Percentiles rank a stretch among this genome's conserved stretches.
Evolutionary conservation across 2,888 invertebrate genomes (phyloP).

Genomic region (Unio delphinus): DNA sequence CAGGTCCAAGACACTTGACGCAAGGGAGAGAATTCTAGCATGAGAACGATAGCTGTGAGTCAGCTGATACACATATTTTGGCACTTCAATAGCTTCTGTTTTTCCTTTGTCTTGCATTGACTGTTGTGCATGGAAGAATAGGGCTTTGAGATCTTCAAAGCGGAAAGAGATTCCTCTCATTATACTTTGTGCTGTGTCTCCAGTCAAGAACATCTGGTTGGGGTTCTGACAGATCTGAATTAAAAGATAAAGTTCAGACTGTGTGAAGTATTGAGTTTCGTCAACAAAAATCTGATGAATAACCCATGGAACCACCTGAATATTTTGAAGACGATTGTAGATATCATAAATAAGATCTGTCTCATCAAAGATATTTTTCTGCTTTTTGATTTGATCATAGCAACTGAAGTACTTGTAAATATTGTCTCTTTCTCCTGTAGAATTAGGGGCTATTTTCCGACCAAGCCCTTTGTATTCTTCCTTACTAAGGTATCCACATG

Average conservation of each 20-base stretch:
- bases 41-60: constrained; percentile 37
- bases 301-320: constrained; percentile 13
- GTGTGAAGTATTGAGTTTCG: constrained; percentile 60
- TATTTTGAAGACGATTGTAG: constrained; percentile 15
- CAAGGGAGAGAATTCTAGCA: constrained; percentile 32
- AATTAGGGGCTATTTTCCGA: constrained; percentile 33
- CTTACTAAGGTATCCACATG: constrained; percentile 15
- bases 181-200: constrained; percentile 65
- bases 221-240: constrained; percentile 47
- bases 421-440: constrained; percentile 22
- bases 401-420: constrained; percentile 16
- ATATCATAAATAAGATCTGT: constrained; percentile 28
- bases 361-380: constrained; percentile 31
- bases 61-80: constrained; percentile 14
- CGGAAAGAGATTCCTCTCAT: constrained; percentile 65
- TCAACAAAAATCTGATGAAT: constrained; percentile 54
- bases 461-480: constrained; percentile 31
- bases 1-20: constrained; percentile 29
- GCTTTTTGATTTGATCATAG: constrained; percentile 11
- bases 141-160: constrained; percentile 57
- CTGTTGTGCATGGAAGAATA: constrained; percentile 57
- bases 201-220: constrained; percentile 60
- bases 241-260: constrained; percentile 54
- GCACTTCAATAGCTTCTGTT: constrained; percentile 19
- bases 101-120: constrained; percentile 42